These are phyloP conservation scores for Dorcus hopei DNA, from an alignment of 2,888 invertebrate genomes.

Conservation along the genomic window DNA sequence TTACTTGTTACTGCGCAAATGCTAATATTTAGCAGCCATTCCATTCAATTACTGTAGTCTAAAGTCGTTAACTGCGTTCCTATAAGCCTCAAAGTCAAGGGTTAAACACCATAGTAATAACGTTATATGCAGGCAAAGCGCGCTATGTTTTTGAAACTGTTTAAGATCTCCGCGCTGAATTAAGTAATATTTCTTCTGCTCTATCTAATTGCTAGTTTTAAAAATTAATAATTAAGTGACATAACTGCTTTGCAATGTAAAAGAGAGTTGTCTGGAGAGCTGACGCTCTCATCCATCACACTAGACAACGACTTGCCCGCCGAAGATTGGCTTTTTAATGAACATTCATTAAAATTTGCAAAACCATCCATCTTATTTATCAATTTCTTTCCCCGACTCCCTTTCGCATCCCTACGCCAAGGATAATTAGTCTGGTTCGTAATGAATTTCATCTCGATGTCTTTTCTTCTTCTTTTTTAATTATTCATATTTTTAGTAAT, in stretches of 20 bases:
- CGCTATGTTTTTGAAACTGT: too few species aligned
- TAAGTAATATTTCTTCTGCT: too few species aligned
- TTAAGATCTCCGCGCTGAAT: too few species aligned
- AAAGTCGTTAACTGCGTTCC: background rate
- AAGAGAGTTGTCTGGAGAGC: background rate
- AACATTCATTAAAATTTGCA: constrained; percentile 19
- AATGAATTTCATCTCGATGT: too few species aligned
- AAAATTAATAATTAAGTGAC: too few species aligned
- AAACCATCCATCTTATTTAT: constrained; percentile 18
- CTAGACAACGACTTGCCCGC: constrained; percentile 2
- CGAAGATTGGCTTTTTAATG: constrained; percentile 19
- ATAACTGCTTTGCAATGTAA: background rate
- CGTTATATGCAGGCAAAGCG: too few species aligned
- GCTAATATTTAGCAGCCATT: background rate
- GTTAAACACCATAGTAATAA: background rate
- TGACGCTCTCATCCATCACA: constrained; percentile 13
- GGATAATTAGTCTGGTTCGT: too few species aligned
- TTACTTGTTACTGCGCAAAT: background rate
- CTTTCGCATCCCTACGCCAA: background rate
- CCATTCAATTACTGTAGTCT: background rate
- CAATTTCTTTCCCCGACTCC: constrained; percentile 6
- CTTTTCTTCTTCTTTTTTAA: too few species aligned
- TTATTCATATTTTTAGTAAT: too few species aligned
- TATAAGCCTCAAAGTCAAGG: background rate
- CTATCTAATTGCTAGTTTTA: too few species aligned